Conservation (phyloP, 2,113 vertebrate genomes). For the Pyrgilauda ruficollis region DNA sequence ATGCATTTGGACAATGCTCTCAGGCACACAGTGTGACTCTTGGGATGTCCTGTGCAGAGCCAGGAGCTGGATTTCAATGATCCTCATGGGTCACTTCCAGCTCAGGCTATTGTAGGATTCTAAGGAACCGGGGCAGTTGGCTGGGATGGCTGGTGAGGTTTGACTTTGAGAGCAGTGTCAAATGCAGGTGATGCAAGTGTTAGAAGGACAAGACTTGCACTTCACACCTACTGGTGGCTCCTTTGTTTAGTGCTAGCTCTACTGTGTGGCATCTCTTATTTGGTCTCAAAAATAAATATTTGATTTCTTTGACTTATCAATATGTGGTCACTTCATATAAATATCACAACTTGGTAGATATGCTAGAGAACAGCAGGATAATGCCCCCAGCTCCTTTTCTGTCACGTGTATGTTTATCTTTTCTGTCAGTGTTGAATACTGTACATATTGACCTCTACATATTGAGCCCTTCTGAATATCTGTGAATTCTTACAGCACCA, state of each 20-base stretch:
- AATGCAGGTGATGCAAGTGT: neutral
- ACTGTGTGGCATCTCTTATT: neutral
- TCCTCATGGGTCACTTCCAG: neutral
- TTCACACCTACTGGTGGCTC: neutral
- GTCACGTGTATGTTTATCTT: neutral
- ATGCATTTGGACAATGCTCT: rapidly evolving
- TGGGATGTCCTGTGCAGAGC: neutral
- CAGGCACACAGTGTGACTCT: neutral
- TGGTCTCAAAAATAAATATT: neutral
- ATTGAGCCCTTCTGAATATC: neutral
- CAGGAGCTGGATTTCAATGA: neutral
- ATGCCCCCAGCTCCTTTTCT: neutral
- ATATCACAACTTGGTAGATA: rapidly evolving
- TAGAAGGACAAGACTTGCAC: neutral
- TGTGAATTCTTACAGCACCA: neutral
- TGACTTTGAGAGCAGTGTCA: neutral
- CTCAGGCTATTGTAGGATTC: neutral
- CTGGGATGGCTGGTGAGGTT: neutral
- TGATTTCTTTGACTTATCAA: neutral
- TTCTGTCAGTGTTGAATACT: neutral
- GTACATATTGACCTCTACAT: neutral
- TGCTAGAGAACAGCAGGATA: neutral
- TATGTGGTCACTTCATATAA: neutral
- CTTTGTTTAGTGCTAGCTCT: neutral
- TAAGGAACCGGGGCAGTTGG: neutral